Conservation (phyloP, 2,888 invertebrate species). For the Lasius platythorax region DNA sequence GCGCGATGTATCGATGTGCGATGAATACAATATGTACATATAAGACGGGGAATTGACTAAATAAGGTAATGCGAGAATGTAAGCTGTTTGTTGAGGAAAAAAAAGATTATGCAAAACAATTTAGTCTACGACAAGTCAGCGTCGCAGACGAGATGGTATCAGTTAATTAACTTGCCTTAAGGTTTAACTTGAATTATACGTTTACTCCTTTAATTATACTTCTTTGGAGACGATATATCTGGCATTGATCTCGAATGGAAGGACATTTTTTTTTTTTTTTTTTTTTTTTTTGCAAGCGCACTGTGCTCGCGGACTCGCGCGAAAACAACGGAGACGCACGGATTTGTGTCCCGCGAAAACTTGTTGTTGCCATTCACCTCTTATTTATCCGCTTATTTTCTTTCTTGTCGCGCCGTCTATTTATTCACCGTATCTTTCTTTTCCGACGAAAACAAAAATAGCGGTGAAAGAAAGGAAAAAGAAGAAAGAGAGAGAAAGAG, state of each 20-base stretch:
- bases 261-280: conserved; percentile 4
- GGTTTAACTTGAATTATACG: background rate
- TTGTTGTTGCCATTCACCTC: conserved; percentile 68
- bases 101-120: background rate
- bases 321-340: conserved; percentile 12
- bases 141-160: background rate
- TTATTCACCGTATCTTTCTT: conserved; percentile 63
- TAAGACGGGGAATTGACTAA: background rate
- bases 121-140: background rate
- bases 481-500: background rate
- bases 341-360: conserved; percentile 67
- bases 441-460: conserved; percentile 66
- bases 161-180: background rate
- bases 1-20: background rate
- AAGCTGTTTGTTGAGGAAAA: background rate
- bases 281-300: conserved; percentile 21
- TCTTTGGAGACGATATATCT: background rate
- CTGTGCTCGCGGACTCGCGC: background rate
- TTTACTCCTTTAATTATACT: background rate
- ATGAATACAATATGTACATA: background rate
- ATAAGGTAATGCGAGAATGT: background rate
- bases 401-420: conserved; percentile 46
- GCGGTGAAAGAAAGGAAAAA: conserved; percentile 44
- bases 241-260: background rate
- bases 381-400: conserved; percentile 44